Evolutionary conservation across 2,888 invertebrate genomes (phyloP), one percentile per base, ranked within the genome.

Genomic region (Uropetala carovei): DNA sequence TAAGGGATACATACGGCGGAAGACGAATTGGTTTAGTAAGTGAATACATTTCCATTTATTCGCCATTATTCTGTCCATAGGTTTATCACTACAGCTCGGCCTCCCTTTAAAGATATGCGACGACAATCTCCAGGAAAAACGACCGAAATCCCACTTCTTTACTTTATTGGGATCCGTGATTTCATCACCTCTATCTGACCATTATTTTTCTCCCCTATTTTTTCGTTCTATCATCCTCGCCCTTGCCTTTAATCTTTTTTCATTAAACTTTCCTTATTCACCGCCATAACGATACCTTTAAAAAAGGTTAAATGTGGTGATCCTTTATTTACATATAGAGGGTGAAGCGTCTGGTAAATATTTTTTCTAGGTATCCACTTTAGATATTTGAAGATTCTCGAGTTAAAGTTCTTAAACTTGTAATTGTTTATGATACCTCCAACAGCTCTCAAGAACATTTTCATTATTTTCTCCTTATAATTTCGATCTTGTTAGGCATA

Each of bases 11-110:
- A 68, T 68, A 68, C 22, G 11, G 75, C 43, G 27, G 27, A 8
- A 14, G 22, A 27, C 27, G 75, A 13, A 27, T 75, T 75, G 27
- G 11, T 27, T 13, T 75, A 27, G 68, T 18, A n/a, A 68, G 68
- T n/a, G 75, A 75, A 75, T 75, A 27, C 22, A 75, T 75, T 75
- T 75, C 75, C 27, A 27, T 75, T 75, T 75, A 75, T 75, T 75
- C 22, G 22, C 27, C 11, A 27, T 75, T 75, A 22, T 75, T 75
- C 4, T 13, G 75, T 13, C 22, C 22, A 27, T 75, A 22, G 75
- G 75, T 75, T 75, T 75, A 75, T 75, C 75, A 75, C 75, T 75
- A 22, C 75, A 22, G 27, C 75, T 75, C 75, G 5, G 27, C 9
- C 75, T 75, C 22, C 75, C 75, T 75, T 75, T 1, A 75, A 75